These are phyloP conservation scores for Achlya flavicornis DNA, from an alignment of 2,888 invertebrate species.

Conservation along the genomic window DNA sequence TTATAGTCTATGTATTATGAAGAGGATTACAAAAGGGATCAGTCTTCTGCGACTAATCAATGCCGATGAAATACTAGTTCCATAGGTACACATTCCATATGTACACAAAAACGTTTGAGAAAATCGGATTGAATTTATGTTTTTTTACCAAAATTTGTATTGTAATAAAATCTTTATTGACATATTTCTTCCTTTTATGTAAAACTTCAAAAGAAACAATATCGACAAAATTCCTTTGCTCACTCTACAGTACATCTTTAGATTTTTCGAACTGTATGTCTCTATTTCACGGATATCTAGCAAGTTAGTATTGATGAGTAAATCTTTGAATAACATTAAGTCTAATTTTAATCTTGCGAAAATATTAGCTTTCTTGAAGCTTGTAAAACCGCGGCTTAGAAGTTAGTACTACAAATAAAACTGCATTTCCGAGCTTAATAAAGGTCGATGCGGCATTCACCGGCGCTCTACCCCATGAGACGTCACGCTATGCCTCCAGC, in stretches of 20 bases:
- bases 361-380: too few species aligned
- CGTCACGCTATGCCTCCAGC: constrained; percentile 18
- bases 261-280: too few species aligned
- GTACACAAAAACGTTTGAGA: not conserved
- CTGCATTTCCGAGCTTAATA: constrained; percentile 7
- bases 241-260: too few species aligned
- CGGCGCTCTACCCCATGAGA: constrained; percentile 17
- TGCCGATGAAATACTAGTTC: not conserved
- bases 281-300: too few species aligned
- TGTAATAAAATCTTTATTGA: not conserved
- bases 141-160: not conserved
- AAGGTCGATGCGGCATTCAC: constrained; percentile 25
- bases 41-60: not conserved
- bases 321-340: too few species aligned
- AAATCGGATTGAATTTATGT: not conserved
- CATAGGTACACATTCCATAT: not conserved
- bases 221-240: not conserved
- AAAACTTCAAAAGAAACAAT: not conserved
- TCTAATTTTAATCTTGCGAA: too few species aligned
- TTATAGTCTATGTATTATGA: too few species aligned
- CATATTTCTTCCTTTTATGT: not conserved
- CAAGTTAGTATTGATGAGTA: too few species aligned
- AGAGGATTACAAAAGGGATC: too few species aligned
- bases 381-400: not conserved
- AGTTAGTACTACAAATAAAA: not conserved